Evolutionary conservation across 2,113 vertebrate species (phyloP).

Genomic region (Ailuropoda melanoleuca): DNA sequence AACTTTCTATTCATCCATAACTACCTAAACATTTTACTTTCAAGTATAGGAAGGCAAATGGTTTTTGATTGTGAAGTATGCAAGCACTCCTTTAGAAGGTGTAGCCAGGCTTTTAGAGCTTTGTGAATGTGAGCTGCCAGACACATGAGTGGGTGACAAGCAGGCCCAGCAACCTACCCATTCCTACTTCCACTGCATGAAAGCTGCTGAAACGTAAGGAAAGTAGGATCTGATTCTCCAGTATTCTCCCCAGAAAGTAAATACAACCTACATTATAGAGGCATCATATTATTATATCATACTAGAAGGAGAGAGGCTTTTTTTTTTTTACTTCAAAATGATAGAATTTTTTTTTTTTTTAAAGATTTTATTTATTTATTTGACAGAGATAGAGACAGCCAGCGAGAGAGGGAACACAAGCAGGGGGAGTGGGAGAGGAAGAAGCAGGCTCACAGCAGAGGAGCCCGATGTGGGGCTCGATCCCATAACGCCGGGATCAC

Average conservation of each 20-base stretch:
- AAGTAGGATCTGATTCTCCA: not conserved
- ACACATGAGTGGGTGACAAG: not conserved
- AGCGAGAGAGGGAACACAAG: too few species aligned
- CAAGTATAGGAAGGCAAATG: not conserved
- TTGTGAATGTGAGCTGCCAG: not conserved
- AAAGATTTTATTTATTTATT: too few species aligned
- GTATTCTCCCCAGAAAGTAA: not conserved
- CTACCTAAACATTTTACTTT: not conserved
- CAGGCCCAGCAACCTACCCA: not conserved
- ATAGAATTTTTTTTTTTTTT: not conserved
- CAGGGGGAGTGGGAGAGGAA: too few species aligned
- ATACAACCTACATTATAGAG: not conserved
- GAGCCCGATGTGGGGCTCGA: too few species aligned
- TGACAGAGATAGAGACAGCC: too few species aligned
- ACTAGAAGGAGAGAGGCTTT: not conserved
- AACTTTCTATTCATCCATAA: not conserved
- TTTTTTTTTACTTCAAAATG: not conserved
- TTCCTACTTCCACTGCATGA: not conserved
- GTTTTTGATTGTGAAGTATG: not conserved
- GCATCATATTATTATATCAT: not conserved
- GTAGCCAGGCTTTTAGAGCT: not conserved
- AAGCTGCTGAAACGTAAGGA: not conserved
- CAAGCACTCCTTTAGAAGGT: not conserved
- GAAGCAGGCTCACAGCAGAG: too few species aligned
- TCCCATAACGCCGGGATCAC: too few species aligned